Base-by-base conservation (phyloP, 2,113 vertebrate genomes). In the Todiramphus saurophagus region DNA sequence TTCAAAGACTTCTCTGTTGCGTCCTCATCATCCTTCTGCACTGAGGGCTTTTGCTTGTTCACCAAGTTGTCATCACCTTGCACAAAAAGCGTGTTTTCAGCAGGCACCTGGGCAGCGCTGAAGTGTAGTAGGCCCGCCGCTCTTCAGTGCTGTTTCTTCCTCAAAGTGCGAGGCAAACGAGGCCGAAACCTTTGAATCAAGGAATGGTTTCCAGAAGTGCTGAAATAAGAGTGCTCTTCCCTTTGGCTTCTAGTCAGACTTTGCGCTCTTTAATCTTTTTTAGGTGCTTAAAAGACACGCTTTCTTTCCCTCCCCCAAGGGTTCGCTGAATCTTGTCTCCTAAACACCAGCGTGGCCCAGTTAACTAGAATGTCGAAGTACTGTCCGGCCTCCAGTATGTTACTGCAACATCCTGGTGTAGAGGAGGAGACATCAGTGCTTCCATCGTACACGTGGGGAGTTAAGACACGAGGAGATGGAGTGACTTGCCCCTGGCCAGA, bases 201-300 rank as follows among this genome's bases (percentile, higher is more conserved):
- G 69, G 56, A 60, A n/a, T 33, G 20, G 31, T 87, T 92, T 93
- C 87, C 70, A 39, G 62, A 79, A 68, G 55, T 46, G 43, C 84
- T 83, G 81, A 60, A 89, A 59, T 91, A 92, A 68, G 58, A 92
- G 68, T 19, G n/a, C 0, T 1, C 30, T n/a, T 85, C 15, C 10
- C 30, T 72, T 66, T 86, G 66, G 59, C 72, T 94, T 87, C 81
- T 50, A 59, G 62, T 79, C 84, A 83, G 85, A 46, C 50, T 87
- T 90, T 16, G 43, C 68, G 50, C 60, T 96, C 66, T 87, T 94
- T 79, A 89, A 92, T 95, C 59, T 86, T 74, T 63, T 67, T 67
- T 13, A 88, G 74, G 58, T 86, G 15, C 79, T 92, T 72, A 41
- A 64, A 74, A 89, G 27, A 23, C 19, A 17, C 24, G 19, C 31